Percentiles rank a stretch among this genome's conserved stretches.
Evolutionary conservation across 2,113 vertebrate species (phyloP).

Genomic region (Beaufortia kweichowensis): DNA sequence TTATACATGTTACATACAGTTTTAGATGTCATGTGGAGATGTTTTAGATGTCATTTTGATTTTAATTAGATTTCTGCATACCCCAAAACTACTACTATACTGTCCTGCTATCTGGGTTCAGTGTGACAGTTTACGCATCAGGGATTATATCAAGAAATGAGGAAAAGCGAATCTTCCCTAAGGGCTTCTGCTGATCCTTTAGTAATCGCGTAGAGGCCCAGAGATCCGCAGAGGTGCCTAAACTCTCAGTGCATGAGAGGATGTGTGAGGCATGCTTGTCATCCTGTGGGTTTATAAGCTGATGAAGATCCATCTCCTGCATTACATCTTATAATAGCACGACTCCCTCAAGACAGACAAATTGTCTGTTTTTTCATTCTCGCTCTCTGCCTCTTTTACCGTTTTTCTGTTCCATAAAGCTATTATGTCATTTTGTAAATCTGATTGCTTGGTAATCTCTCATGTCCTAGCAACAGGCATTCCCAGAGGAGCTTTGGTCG

Average conservation of each 20-base stretch:
- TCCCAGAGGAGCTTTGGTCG: conserved; percentile 65
- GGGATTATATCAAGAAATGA: conserved; percentile 36
- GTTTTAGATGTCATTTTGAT: no score
- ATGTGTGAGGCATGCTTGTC: conserved; percentile 25
- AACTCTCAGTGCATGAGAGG: not conserved
- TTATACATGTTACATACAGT: not conserved
- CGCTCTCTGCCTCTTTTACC: conserved; percentile 11
- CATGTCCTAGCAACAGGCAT: conserved; percentile 62
- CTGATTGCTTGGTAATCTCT: conserved; percentile 58
- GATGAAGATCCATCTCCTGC: conserved; percentile 30
- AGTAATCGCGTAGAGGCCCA: conserved; percentile 28
- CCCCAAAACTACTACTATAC: not conserved
- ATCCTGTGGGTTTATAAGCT: conserved; percentile 40
- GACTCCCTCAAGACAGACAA: conserved; percentile 37
- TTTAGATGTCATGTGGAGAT: not conserved
- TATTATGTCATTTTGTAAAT: conserved; percentile 60
- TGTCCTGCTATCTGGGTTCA: conserved; percentile 24
- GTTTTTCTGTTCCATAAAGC: conserved; percentile 52
- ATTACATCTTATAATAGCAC: conserved; percentile 35
- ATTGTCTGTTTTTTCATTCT: conserved; percentile 34
- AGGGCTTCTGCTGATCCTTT: conserved; percentile 21
- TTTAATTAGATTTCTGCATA: not conserved
- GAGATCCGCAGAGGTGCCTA: conserved; percentile 4
- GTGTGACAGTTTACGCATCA: conserved; percentile 10
- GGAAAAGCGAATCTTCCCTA: conserved; percentile 9